Evolutionary conservation across 2,113 vertebrate species (phyloP).

Genomic region (Ameiurus melas): DNA sequence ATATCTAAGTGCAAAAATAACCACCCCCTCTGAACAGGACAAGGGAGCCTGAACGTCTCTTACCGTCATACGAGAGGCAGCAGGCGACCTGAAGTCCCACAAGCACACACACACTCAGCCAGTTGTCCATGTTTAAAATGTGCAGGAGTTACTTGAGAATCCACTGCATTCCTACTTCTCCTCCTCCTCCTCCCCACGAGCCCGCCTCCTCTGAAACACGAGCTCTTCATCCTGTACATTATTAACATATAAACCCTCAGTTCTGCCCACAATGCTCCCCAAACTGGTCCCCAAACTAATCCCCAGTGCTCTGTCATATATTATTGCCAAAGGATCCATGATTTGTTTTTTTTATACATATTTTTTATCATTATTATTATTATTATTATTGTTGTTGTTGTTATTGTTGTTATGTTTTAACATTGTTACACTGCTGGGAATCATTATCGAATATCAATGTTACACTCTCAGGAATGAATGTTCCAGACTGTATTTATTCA

Average conservation of each 20-base stretch:
- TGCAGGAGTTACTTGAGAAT: slow-evolving; percentile 61
- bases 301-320: background rate
- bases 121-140: slow-evolving; percentile 69
- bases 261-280: background rate
- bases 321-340: background rate
- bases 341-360: too few relatives aligned
- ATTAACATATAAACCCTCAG: background rate
- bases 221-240: slow-evolving; percentile 55
- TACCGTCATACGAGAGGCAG: slow-evolving; percentile 74
- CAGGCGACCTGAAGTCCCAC: slow-evolving; percentile 64
- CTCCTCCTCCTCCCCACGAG: slow-evolving; percentile 42
- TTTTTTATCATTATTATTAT: background rate
- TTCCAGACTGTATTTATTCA: background rate
- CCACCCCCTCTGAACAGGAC: background rate
- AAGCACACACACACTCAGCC: slow-evolving; percentile 62
- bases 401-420: background rate
- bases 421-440: background rate
- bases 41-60: slow-evolving; percentile 35
- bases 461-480: background rate
- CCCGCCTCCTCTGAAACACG: slow-evolving; percentile 73
- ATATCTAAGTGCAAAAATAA: background rate
- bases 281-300: background rate
- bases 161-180: slow-evolving; percentile 68
- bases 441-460: background rate
- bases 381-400: too few relatives aligned